Conservation (phyloP, 2,888 invertebrate species). For the Magallana nippona region DNA sequence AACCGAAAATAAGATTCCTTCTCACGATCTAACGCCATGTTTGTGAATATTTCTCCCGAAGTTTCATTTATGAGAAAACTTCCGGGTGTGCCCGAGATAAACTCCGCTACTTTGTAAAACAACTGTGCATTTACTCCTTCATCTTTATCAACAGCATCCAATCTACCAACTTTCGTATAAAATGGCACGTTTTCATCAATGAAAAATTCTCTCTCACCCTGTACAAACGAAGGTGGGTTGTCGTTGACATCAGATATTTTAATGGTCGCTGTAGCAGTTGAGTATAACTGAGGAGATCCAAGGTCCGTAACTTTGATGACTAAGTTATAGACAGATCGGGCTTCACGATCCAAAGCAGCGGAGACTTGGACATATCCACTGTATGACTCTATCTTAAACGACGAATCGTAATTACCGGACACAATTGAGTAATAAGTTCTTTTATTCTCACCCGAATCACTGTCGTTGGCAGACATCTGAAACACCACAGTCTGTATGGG, state of each 20-base stretch:
- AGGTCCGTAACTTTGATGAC: conserved; percentile 60
- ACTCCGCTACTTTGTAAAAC: conserved; percentile 55
- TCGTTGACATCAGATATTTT: conserved; percentile 70
- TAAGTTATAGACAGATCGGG: conserved; percentile 61
- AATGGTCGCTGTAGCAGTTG: conserved; percentile 60
- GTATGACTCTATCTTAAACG: conserved; percentile 60
- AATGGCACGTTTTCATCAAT: conserved; percentile 66
- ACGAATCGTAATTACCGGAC: conserved; percentile 65
- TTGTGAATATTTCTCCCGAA: conserved; percentile 60
- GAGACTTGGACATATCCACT: conserved; percentile 64
- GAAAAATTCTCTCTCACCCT: conserved; percentile 60
- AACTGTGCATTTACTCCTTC: conserved; percentile 63
- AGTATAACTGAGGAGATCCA: conserved; percentile 55
- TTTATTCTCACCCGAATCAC: conserved; percentile 64
- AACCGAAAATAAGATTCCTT: conserved; percentile 57
- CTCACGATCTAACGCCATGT: conserved; percentile 63
- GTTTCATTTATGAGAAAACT: conserved; percentile 59
- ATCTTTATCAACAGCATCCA: conserved; percentile 69
- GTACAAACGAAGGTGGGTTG: conserved; percentile 65
- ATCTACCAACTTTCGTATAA: conserved; percentile 57
- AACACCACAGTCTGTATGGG: conserved; percentile 61
- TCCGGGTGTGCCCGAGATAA: conserved; percentile 55
- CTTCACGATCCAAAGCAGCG: conserved; percentile 69
- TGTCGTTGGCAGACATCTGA: conserved; percentile 66
- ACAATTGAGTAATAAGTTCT: conserved; percentile 64